Evolutionary conservation across 1,140 invertebrate species (phyloP), one percentile per base, ranked within the genome.

Genomic region (Proctacanthus coquilletti): DNA sequence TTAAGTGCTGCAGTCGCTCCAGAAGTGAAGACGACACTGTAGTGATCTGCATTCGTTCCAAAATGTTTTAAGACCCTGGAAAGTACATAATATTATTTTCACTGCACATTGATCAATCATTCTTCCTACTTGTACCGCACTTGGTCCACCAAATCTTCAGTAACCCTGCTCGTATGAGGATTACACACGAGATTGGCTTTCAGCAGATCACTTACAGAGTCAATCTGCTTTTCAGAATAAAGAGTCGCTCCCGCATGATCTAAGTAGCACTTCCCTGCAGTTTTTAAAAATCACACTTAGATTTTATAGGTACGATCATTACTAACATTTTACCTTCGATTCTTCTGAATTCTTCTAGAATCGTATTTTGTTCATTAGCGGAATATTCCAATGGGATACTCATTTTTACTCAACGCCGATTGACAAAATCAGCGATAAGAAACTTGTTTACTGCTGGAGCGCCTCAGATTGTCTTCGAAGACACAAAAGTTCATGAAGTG

Each of bases 221-320:
- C 59, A 14, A 95, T 66, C 61, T 91, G 81, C 42, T 63, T 68
- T 49, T 77, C 65, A 3, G 84, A 72, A 56, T 91, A 92, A 19
- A 94, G 58, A 17, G 84, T 80, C 14, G 88, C 70, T 14, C 89
- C 91, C 25, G 84, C 81, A 73, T 95, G 83, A 62, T 96, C 92
- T 45, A 95, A 64, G 62, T 93, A 97, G 39, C 72, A 77, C 50
- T 71, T 68, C 42, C 69, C 82, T 85, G 54, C 36, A 68, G 68
- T 44, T n/a, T n/a, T n/a, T 25, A 25, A 8, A 25, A 25, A 25
- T 32, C 30, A 32, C n/a, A n/a, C n/a, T n/a, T n/a, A n/a, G n/a
- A n/a, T n/a, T 14, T 25, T n/a, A 25, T n/a, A 25, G 23, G n/a
- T 25, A 25, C n/a, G n/a, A 6, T 6, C 6, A 8, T 25, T 30